Conservation (phyloP, 2,113 vertebrate species). For the Corydoras sp. region DNA sequence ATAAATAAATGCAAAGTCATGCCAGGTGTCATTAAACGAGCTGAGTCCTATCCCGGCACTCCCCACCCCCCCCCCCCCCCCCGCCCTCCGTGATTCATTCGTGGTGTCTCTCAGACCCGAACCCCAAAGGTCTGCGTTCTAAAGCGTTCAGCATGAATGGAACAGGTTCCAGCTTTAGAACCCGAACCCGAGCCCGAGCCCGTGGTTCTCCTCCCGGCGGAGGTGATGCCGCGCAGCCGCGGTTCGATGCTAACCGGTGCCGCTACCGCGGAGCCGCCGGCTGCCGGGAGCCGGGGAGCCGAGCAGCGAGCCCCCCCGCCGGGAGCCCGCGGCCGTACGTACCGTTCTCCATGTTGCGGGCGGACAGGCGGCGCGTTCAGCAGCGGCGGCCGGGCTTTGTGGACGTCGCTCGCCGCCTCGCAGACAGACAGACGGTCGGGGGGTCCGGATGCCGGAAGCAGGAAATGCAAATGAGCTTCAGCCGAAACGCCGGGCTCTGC, state of each 20-base stretch:
- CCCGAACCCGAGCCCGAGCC: no score
- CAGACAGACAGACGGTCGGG: slow-evolving; percentile 49
- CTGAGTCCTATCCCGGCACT: no score
- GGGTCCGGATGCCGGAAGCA: slow-evolving; percentile 50
- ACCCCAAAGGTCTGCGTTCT: no score
- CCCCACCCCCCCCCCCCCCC: no score
- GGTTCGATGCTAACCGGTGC: neutral
- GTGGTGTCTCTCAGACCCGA: no score
- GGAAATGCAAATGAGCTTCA: slow-evolving; percentile 33
- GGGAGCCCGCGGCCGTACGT: slow-evolving; percentile 46
- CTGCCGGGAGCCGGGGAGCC: no score
- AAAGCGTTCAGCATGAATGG: neutral
- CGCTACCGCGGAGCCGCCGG: neutral
- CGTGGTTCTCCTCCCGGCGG: no score
- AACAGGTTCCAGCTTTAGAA: neutral
- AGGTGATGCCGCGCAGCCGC: neutral
- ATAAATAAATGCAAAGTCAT: no score
- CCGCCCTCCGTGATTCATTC: no score
- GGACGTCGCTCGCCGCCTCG: slow-evolving; percentile 58
- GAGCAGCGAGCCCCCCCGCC: no score
- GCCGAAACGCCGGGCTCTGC: no score
- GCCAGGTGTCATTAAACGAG: no score
- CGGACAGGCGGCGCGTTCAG: slow-evolving; percentile 4
- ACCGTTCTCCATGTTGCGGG: slow-evolving; percentile 62
- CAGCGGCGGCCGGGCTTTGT: slow-evolving; percentile 56